Conservation (phyloP, 1,140 invertebrate genomes). For the Cotesia vestalis region DNA sequence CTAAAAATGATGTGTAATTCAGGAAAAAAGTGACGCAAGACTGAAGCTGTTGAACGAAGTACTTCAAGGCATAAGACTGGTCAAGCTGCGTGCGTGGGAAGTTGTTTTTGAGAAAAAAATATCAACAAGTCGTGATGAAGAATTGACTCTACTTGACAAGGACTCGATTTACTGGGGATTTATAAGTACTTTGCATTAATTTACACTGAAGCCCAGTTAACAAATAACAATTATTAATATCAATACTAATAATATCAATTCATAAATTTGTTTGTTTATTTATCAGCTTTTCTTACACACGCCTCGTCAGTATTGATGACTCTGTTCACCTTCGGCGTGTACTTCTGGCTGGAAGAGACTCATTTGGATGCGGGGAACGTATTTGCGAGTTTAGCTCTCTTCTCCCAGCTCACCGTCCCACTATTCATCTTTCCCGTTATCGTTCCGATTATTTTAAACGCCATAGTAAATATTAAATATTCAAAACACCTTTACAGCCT, state of each 20-base stretch:
- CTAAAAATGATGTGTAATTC: constrained; percentile 10
- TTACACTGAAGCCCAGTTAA: constrained; percentile 25
- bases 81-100: constrained; percentile 88
- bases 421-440: constrained; percentile 82
- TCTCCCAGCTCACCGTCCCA: constrained; percentile 82
- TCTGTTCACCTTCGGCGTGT: constrained; percentile 75
- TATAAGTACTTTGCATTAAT: constrained; percentile 70
- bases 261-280: constrained; percentile 24
- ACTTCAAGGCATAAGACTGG: constrained; percentile 81
- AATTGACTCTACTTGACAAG: constrained; percentile 76
- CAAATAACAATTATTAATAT: background rate
- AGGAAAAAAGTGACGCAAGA: constrained; percentile 78
- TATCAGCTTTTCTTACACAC: constrained; percentile 78
- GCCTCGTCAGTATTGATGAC: constrained; percentile 77
- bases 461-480: constrained; percentile 69
- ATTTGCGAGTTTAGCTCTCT: constrained; percentile 80
- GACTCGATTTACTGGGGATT: constrained; percentile 80
- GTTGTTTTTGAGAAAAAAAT: constrained; percentile 76
- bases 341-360: constrained; percentile 68
- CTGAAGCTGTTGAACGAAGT: constrained; percentile 81
- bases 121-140: constrained; percentile 71
- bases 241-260: constrained; percentile 19
- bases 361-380: constrained; percentile 75
- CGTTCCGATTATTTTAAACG: constrained; percentile 80
- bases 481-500: background rate